Percentiles rank a stretch among this genome's conserved stretches.
phyloP scores from a whole-genome alignment of 2,113 vertebrate genomes.

The Notarius quadriscutis region DNA sequence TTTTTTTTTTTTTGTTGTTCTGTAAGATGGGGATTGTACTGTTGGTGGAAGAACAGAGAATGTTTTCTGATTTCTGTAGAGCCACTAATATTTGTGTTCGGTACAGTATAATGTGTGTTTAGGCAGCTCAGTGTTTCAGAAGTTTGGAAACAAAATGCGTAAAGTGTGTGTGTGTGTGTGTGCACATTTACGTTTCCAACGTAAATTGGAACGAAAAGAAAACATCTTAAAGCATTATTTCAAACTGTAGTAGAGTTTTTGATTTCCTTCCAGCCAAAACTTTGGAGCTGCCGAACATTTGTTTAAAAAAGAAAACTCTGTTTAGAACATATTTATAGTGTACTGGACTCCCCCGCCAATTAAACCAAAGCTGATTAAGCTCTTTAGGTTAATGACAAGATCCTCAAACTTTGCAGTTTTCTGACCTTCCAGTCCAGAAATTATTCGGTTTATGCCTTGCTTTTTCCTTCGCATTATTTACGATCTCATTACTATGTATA shows the following conservation, averaged over 20 bases:
- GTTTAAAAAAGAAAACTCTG: too few relatives aligned
- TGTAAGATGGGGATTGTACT: background rate
- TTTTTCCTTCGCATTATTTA: conserved; percentile 15
- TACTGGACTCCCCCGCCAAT: background rate
- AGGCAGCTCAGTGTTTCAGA: background rate
- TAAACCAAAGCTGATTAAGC: background rate
- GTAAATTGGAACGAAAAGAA: conserved; percentile 18
- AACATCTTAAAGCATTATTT: conserved; percentile 42
- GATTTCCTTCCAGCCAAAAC: conserved; percentile 23
- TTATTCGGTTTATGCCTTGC: background rate
- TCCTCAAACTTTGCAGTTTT: background rate
- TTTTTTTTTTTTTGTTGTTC: background rate
- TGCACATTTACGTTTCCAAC: background rate
- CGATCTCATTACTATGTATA: background rate
- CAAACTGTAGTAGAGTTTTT: conserved; percentile 35
- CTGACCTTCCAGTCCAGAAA: background rate
- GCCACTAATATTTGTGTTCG: background rate
- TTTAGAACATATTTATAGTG: background rate
- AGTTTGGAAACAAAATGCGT: too few relatives aligned
- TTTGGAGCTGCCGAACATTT: too few relatives aligned
- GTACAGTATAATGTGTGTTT: background rate
- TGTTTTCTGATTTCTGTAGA: background rate
- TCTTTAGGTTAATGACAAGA: background rate
- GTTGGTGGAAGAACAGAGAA: background rate
- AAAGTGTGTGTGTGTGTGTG: too few relatives aligned